Percentiles rank a stretch among this genome's conserved stretches.
These are phyloP conservation scores for Tetrao urogallus DNA, from an alignment of 2,113 vertebrate genomes.

Conservation along the genomic window DNA sequence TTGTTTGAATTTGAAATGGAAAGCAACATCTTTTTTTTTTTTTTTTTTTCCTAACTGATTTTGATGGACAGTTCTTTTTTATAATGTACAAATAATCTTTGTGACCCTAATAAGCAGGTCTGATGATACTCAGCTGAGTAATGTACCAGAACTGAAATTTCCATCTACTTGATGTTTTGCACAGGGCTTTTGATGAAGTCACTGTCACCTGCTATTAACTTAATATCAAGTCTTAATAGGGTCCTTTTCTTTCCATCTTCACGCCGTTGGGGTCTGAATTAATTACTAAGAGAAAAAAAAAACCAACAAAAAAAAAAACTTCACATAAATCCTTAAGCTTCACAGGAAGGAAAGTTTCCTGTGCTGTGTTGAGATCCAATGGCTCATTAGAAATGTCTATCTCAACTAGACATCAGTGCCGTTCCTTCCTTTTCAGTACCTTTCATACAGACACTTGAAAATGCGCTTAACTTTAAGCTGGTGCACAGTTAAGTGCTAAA, in stretches of 20 bases:
- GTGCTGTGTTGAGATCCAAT: conserved; percentile 56
- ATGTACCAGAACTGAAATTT: conserved; percentile 87
- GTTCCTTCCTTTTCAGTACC: conserved; percentile 13
- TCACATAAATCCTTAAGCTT: conserved; percentile 79
- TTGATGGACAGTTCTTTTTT: conserved; percentile 77
- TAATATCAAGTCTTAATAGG: conserved; percentile 86
- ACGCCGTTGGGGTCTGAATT: conserved; percentile 81
- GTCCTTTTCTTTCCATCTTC: conserved; percentile 82
- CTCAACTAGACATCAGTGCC: conserved; percentile 7
- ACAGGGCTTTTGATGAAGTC: conserved; percentile 83
- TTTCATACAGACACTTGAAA: conserved; percentile 26
- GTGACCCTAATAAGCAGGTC: conserved; percentile 84
- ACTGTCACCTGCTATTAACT: conserved; percentile 87
- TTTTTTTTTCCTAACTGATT: conserved; percentile 27
- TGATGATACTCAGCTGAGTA: conserved; percentile 83
- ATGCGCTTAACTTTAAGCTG: conserved; percentile 47
- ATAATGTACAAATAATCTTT: conserved; percentile 85
- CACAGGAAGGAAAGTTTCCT: conserved; percentile 64
- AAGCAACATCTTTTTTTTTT: background rate
- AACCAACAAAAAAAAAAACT: conserved; percentile 33
- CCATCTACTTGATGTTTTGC: conserved; percentile 83
- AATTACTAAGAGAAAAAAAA: conserved; percentile 72
- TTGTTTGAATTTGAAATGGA: conserved; percentile 35
- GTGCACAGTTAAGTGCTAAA: background rate
- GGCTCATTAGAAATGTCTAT: conserved; percentile 36